Percentiles rank a stretch among this genome's conserved stretches.
These are phyloP conservation scores for Leptatherina wallacei DNA, from an alignment of 2,797 vertebrate genomes.

Conservation along the genomic window DNA sequence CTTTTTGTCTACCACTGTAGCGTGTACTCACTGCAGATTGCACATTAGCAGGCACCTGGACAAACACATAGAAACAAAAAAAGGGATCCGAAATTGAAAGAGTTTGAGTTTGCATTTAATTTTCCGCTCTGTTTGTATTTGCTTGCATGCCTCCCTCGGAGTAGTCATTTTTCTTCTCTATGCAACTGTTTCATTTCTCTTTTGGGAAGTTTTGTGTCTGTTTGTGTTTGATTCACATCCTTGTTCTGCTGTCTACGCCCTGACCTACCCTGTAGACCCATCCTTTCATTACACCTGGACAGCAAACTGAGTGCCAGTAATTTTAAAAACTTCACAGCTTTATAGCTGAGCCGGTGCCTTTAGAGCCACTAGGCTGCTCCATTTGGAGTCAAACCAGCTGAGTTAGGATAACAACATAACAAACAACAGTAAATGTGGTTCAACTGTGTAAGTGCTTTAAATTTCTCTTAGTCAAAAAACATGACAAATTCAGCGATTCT, in stretches of 20 bases:
- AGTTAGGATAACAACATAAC: slow-evolving; percentile 12
- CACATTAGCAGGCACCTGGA: background rate
- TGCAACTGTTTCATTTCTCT: background rate
- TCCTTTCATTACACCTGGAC: slow-evolving; percentile 1
- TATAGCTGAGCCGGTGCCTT: background rate
- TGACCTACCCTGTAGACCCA: background rate
- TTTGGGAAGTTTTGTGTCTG: slow-evolving; percentile 1
- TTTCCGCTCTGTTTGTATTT: background rate
- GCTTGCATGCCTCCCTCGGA: background rate
- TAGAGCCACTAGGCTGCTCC: background rate
- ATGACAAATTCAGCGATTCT: slow-evolving; percentile 26
- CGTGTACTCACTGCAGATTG: background rate
- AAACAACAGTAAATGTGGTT: slow-evolving; percentile 16
- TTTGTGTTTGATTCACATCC: background rate
- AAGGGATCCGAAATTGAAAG: background rate
- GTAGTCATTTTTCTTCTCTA: background rate
- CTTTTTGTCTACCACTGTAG: background rate
- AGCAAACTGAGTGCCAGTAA: slow-evolving; percentile 7
- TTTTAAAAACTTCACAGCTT: slow-evolving; percentile 4
- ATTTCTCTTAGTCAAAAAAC: slow-evolving; percentile 30
- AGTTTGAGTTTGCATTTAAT: background rate
- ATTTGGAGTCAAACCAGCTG: slow-evolving; percentile 12
- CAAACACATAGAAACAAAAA: background rate
- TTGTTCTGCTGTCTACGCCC: background rate
- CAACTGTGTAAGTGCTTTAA: slow-evolving; percentile 29